Base-by-base conservation (phyloP, 2,113 vertebrate species). In the Lepus timidus region DNA sequence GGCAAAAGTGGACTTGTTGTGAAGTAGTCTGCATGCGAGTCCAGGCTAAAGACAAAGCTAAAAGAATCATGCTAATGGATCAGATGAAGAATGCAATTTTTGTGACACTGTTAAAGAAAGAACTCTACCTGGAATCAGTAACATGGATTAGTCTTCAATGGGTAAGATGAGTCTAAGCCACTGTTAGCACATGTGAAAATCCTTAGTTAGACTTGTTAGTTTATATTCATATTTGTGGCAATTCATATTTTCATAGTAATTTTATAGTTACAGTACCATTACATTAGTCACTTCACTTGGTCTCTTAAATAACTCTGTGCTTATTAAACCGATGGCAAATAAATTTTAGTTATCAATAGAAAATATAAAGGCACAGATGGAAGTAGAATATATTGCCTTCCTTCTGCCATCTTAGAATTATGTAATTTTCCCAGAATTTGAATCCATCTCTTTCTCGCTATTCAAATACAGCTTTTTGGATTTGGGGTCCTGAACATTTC, bases 361-460 rank as follows among this genome's bases (percentile, higher is more conserved):
- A 31, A 76, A 71, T 3, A 68, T 12, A 79, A 31, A 84, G 39
- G 51, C 16, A 67, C 6, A 76, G 31, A 81, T 68, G 49, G 19
- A 79, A 52, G 36, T 74, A 44, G n/a, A 78, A 81, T 82, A 11
- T 58, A 33, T 62, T 73, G 29, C 74, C 68, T 73, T 75, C 6
- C 78, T 33, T 83, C 13, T 80, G 22, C 17, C 19, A 52, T 95
- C 39, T 68, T 73, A 29, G 78, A n/a, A 62, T 74, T 4, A 11
- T 16, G 76, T 79, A 91, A 70, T 85, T 87, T 94, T 58, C 51
- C 36, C 51, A 73, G 36, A 82, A 12, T 81, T 76, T 87, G 61
- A 92, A n/a, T 90, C 52, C 16, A 1, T 71, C 74, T 71, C 81
- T 84, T 75, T 10, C 68, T 95, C 36, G 88, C 86, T 52, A 23